phyloP scores from a whole-genome alignment of 2,797 vertebrate species.

The Pangasius mekongensis region DNA sequence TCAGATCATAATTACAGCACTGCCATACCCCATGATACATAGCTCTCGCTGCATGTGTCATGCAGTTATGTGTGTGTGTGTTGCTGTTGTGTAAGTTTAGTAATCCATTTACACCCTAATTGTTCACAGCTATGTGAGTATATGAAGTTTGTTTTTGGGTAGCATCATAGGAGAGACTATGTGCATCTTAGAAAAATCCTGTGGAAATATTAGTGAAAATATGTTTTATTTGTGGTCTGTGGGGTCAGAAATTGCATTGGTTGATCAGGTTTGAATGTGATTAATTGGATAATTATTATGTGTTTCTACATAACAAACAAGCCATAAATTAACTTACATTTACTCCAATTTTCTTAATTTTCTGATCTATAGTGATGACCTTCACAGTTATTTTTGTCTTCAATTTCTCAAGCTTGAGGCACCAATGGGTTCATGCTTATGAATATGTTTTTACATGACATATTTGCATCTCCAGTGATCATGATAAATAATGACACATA shows the following conservation, averaged over 20 bases:
- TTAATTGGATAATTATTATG: neutral
- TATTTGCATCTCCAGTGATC: neutral
- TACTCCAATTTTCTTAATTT: neutral
- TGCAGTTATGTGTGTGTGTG: neutral
- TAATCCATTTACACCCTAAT: neutral
- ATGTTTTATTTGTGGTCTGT: neutral
- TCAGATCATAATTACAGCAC: conserved; percentile 7
- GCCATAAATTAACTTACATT: neutral
- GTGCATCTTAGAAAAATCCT: neutral
- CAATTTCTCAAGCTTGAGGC: neutral
- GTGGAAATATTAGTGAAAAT: neutral
- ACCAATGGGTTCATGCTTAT: neutral
- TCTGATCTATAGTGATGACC: neutral
- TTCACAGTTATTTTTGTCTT: too few species aligned
- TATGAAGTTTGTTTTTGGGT: neutral
- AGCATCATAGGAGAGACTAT: too few species aligned
- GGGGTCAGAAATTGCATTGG: neutral
- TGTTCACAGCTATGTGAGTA: neutral
- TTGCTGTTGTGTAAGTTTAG: neutral
- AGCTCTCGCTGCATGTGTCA: neutral
- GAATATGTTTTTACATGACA: neutral
- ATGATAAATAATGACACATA: neutral
- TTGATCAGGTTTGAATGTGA: neutral
- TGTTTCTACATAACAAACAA: neutral
- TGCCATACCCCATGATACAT: neutral